Evolutionary conservation across 2,888 invertebrate species (phyloP).

Genomic region (Colostygia pectinataria): DNA sequence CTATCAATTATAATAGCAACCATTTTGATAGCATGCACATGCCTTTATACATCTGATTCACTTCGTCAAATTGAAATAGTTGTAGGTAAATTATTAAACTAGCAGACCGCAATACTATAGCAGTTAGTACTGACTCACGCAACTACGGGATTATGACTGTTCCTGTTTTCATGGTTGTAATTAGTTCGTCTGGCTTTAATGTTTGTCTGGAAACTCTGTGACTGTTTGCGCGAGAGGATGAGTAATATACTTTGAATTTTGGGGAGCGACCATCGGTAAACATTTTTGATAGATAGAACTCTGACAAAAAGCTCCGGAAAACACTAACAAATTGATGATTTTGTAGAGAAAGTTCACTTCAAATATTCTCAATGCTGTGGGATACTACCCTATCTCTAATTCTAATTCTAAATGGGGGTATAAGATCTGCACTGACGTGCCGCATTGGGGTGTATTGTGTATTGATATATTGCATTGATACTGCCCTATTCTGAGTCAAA

Average conservation of each 20-base stretch:
- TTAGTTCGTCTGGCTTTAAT: conserved; percentile 31
- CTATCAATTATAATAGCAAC: too few species aligned
- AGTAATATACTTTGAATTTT: conserved; percentile 14
- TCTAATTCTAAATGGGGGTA: too few species aligned
- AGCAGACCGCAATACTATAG: conserved; percentile 32
- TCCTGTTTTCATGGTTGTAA: conserved; percentile 26
- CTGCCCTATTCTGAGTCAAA: too few species aligned
- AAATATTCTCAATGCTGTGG: too few species aligned
- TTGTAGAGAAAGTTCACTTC: too few species aligned
- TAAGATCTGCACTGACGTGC: too few species aligned
- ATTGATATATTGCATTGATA: too few species aligned
- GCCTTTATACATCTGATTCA: conserved; percentile 54
- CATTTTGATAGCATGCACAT: conserved; percentile 20
- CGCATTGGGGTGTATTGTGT: too few species aligned
- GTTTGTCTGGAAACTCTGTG: conserved; percentile 28
- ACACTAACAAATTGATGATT: too few species aligned
- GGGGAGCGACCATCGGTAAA: not conserved
- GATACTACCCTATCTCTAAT: too few species aligned
- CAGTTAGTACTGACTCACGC: conserved; percentile 20
- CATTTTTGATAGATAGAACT: not conserved
- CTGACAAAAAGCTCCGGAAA: too few species aligned
- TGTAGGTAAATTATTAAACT: conserved; percentile 45
- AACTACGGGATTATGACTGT: conserved; percentile 29
- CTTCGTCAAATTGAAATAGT: conserved; percentile 63
- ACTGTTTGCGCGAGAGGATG: conserved; percentile 11